phyloP scores from a whole-genome alignment of 2,113 vertebrate genomes.

The Verasper variegatus region DNA sequence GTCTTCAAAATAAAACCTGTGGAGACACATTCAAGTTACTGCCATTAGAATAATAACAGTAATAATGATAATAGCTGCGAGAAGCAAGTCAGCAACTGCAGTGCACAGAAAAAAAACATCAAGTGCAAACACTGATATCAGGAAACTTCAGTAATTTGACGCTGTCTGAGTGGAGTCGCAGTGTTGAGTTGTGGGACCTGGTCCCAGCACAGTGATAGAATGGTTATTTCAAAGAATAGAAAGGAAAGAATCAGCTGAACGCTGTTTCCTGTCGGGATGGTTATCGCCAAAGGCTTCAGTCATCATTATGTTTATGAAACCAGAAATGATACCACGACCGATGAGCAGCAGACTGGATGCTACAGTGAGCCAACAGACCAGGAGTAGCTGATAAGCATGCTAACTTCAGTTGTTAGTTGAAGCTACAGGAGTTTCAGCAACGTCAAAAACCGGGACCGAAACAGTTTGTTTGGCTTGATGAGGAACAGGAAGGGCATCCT shows the following conservation, averaged over 20 bases:
- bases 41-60: constrained; percentile 7
- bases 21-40: background rate
- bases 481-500: too few relatives aligned
- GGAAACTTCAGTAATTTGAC: background rate
- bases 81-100: background rate
- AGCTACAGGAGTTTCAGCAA: too few relatives aligned
- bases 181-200: background rate
- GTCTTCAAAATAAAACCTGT: background rate
- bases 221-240: background rate
- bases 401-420: too few relatives aligned
- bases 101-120: background rate
- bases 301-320: too few relatives aligned
- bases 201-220: background rate
- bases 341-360: too few relatives aligned
- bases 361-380: too few relatives aligned
- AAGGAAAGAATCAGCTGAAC: background rate
- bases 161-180: background rate
- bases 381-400: too few relatives aligned
- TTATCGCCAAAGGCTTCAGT: too few relatives aligned
- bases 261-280: background rate
- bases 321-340: too few relatives aligned
- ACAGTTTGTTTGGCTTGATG: too few relatives aligned
- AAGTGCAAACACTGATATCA: background rate
- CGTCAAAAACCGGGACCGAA: too few relatives aligned
- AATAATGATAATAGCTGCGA: background rate